phyloP scores from a whole-genome alignment of 2,888 invertebrate species.

The Metacarcinus magister region DNA sequence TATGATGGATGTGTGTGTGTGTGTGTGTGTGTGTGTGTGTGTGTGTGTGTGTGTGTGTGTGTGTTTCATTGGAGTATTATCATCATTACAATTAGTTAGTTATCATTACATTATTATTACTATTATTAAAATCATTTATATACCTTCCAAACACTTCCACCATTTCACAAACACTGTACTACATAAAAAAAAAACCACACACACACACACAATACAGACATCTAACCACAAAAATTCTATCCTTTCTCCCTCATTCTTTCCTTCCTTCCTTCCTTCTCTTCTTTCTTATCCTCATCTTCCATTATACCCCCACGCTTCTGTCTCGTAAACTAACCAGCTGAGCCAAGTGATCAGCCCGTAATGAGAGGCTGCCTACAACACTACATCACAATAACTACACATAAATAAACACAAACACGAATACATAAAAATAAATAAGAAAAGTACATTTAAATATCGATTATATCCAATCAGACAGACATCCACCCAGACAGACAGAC shows the following conservation, averaged over 20 bases:
- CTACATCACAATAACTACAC: neutral
- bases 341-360: neutral
- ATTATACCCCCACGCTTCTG: neutral
- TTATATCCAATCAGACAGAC: no score
- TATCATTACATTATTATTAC: neutral
- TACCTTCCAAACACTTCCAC: no score
- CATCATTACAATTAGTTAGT: neutral
- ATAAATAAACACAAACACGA: neutral
- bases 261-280: neutral
- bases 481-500: conserved; percentile 9
- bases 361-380: neutral
- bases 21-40: conserved; percentile 38
- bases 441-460: no score
- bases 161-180: neutral
- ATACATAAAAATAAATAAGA: neutral
- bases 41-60: conserved; percentile 41
- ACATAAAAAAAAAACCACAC: neutral
- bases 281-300: neutral
- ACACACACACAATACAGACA: neutral
- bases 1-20: neutral
- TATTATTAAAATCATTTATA: no score
- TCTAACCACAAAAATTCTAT: neutral
- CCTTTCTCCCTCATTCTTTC: neutral
- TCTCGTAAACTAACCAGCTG: neutral
- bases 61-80: neutral